phyloP scores from a whole-genome alignment of 2,113 vertebrate species.

The Myocastor coypus region DNA sequence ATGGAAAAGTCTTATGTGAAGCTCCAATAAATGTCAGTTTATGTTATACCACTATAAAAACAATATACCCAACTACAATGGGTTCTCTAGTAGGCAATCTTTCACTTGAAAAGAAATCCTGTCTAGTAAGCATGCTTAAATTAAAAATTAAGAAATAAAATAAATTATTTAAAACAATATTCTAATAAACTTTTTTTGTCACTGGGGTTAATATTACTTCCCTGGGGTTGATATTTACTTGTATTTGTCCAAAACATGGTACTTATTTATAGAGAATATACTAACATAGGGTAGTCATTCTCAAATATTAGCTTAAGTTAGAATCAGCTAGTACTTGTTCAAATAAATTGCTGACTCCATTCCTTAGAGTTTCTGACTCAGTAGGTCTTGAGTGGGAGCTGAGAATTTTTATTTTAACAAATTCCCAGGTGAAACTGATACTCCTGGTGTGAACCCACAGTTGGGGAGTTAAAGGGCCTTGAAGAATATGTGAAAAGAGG shows the following conservation, averaged over 20 bases:
- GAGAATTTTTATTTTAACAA: neutral
- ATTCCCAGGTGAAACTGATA: neutral
- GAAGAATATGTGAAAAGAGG: conserved; percentile 76
- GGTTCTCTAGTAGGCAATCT: conserved; percentile 36
- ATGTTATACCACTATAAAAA: conserved; percentile 83
- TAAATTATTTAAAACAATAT: conserved; percentile 56
- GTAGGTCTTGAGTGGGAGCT: neutral
- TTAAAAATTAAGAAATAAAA: conserved; percentile 62
- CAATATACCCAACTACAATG: conserved; percentile 57
- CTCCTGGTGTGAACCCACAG: neutral
- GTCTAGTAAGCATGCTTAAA: conserved; percentile 42
- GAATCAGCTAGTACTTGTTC: neutral
- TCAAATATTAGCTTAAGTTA: neutral
- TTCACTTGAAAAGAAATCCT: conserved; percentile 71
- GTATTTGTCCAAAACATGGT: conserved; percentile 79
- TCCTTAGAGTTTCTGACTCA: neutral
- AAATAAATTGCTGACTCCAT: neutral
- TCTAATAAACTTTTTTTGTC: conserved; percentile 65
- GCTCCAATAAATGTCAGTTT: conserved; percentile 78
- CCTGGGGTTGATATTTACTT: conserved; percentile 71
- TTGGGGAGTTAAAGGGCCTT: neutral
- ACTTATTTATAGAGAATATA: conserved; percentile 54
- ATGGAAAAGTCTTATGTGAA: conserved; percentile 73
- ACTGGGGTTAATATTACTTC: conserved; percentile 58
- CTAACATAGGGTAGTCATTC: neutral